Percentiles rank a stretch among this genome's conserved stretches.
phyloP scores from a whole-genome alignment of 2,113 vertebrate species.

The Bubo scandiacus region DNA sequence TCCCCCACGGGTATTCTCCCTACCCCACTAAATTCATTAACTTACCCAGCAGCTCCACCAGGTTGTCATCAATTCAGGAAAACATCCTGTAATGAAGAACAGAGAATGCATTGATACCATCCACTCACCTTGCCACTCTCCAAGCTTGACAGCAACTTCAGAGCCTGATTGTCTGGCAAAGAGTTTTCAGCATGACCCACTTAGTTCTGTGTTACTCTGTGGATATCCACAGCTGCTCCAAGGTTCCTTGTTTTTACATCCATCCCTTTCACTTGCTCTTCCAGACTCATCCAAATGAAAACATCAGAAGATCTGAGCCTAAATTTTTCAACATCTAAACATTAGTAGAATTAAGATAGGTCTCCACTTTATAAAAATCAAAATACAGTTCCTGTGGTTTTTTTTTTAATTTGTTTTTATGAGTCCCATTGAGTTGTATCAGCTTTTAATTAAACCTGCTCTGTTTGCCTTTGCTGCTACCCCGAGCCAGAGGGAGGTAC shows the following conservation, averaged over 20 bases:
- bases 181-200: background rate
- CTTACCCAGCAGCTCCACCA: background rate
- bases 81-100: background rate
- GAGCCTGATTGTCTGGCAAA: background rate
- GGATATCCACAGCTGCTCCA: background rate
- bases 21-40: background rate
- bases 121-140: background rate
- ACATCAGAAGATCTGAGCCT: background rate
- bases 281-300: background rate
- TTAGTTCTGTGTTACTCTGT: background rate
- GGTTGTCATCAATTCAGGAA: background rate
- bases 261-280: background rate
- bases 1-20: background rate
- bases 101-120: background rate
- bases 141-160: background rate
- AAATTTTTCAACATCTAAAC: background rate
- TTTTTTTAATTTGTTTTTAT: background rate
- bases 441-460: background rate
- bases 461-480: background rate
- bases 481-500: background rate
- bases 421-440: background rate
- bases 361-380: background rate
- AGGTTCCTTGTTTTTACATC: background rate
- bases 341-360: background rate
- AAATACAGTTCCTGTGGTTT: background rate